Evolutionary conservation across 2,888 invertebrate species (phyloP).

Genomic region (Cantharis rufa): DNA sequence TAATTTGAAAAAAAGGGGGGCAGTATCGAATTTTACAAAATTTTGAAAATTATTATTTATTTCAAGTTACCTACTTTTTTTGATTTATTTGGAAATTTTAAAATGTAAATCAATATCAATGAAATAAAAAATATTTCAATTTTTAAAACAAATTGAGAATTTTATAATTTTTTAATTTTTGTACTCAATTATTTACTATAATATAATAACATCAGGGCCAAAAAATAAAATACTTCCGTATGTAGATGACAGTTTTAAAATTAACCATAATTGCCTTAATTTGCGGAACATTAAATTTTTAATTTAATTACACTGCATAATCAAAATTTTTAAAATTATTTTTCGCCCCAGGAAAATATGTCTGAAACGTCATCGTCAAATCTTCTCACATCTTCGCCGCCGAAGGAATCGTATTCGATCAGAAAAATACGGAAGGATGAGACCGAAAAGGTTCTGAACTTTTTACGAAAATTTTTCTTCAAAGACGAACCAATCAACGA

Average conservation of each 20-base stretch:
- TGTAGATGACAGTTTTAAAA: background rate
- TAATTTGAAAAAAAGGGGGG: background rate
- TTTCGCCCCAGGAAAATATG: conserved; percentile 38
- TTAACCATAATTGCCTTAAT: background rate
- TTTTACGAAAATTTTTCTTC: conserved; percentile 68
- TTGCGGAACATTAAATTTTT: background rate
- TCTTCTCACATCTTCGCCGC: conserved; percentile 45
- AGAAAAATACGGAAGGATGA: conserved; percentile 57
- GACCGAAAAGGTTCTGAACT: conserved; percentile 59
- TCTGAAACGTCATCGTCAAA: conserved; percentile 46
- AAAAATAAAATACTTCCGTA: background rate
- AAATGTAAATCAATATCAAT: too few species aligned
- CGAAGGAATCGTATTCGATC: conserved; percentile 56
- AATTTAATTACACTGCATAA: too few species aligned
- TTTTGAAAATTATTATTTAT: background rate
- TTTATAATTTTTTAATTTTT: background rate
- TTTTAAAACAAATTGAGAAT: background rate
- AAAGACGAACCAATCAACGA: conserved; percentile 73
- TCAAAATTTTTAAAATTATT: background rate
- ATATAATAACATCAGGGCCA: background rate
- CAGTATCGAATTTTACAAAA: background rate
- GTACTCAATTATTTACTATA: background rate
- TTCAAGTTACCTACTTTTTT: too few species aligned
- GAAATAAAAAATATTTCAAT: background rate
- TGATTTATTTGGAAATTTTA: too few species aligned